phyloP scores from a whole-genome alignment of 2,888 invertebrate genomes.

The Archips crataeganus region DNA sequence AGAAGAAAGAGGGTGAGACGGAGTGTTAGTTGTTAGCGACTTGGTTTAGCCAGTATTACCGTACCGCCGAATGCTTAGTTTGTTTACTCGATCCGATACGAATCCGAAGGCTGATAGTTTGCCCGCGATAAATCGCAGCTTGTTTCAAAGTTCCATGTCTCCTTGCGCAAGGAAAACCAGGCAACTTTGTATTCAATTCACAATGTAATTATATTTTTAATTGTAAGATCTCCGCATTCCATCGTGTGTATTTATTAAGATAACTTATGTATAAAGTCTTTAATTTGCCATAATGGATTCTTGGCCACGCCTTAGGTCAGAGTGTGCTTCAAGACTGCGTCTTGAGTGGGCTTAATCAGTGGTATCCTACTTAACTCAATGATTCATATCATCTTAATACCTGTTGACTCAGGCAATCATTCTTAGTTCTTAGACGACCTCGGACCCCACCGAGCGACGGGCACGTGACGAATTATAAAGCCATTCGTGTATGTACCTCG shows the following conservation, averaged over 20 bases:
- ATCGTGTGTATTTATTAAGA: constrained; percentile 47
- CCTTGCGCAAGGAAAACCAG: constrained; percentile 66
- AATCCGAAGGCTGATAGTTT: constrained; percentile 36
- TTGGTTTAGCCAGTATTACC: constrained; percentile 54
- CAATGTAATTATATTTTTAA: constrained; percentile 40
- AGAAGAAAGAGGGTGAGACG: constrained; percentile 79
- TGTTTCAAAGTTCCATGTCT: constrained; percentile 64
- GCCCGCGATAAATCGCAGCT: constrained; percentile 15
- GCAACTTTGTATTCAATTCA: constrained; percentile 56
- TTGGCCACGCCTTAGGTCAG: constrained; percentile 61
- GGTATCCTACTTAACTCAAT: constrained; percentile 65
- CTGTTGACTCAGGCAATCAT: constrained; percentile 53
- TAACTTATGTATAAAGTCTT: constrained; percentile 48
- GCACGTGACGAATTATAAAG: constrained; percentile 52
- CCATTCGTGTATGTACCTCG: constrained; percentile 55
- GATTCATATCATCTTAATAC: constrained; percentile 56
- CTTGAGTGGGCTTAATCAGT: constrained; percentile 62
- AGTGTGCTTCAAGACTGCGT: constrained; percentile 48
- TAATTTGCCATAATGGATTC: constrained; percentile 44
- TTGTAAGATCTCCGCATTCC: constrained; percentile 52
- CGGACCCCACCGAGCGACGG: constrained; percentile 66
- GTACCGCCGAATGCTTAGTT: constrained; percentile 49
- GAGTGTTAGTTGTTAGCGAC: constrained; percentile 65
- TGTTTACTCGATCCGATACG: constrained; percentile 42
- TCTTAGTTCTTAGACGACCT: constrained; percentile 66